Conservation (phyloP, 2,888 invertebrate genomes). For the Polydrusus pterygomalis region DNA sequence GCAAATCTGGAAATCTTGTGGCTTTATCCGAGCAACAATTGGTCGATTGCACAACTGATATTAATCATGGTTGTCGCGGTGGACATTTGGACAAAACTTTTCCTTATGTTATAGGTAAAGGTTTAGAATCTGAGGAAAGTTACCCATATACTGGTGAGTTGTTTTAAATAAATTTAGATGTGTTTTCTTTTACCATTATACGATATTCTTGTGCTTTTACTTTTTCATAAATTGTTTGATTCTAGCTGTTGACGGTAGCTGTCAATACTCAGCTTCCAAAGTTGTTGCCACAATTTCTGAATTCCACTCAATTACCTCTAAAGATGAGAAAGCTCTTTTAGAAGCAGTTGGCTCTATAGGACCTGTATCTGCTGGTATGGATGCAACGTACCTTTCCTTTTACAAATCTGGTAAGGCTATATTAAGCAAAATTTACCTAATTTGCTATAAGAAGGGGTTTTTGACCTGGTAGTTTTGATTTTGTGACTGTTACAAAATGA, state of each 20-base stretch:
- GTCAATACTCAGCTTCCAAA: slow-evolving; percentile 34
- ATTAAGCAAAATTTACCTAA: no score
- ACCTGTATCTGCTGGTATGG: slow-evolving; percentile 51
- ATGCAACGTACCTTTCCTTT: slow-evolving; percentile 30
- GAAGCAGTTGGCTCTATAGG: slow-evolving; percentile 41
- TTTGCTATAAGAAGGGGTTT: neutral
- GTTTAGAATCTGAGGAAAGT: slow-evolving; percentile 56
- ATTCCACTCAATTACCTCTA: slow-evolving; percentile 1
- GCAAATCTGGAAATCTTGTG: slow-evolving; percentile 50
- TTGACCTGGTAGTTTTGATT: no score
- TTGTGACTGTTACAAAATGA: no score
- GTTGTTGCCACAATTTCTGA: slow-evolving; percentile 37
- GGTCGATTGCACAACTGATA: slow-evolving; percentile 55
- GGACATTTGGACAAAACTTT: slow-evolving; percentile 54
- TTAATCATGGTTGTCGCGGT: slow-evolving; percentile 55
- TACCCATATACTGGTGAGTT: slow-evolving; percentile 56
- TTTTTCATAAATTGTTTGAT: neutral
- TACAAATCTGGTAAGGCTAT: slow-evolving; percentile 40
- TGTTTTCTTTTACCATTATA: no score
- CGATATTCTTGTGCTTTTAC: no score
- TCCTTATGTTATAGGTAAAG: slow-evolving; percentile 55
- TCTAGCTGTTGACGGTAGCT: slow-evolving; percentile 35
- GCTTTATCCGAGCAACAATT: slow-evolving; percentile 58
- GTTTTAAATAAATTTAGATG: neutral
- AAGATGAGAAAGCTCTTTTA: slow-evolving; percentile 40